Conservation (phyloP, 2,888 invertebrate species). For the Therioaphis trifolii region DNA sequence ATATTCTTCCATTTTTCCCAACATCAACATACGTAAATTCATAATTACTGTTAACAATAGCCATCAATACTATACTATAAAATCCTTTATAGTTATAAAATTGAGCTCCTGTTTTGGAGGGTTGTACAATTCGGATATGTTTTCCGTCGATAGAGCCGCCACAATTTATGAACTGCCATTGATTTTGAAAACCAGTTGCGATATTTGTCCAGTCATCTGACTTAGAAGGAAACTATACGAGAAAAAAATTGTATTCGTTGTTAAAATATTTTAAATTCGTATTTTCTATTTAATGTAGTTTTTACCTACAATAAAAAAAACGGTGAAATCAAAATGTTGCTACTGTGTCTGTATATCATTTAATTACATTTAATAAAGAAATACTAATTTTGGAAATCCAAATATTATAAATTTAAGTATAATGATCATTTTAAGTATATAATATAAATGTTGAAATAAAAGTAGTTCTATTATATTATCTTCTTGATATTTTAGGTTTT, state of each 20-base stretch:
- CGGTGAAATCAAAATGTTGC: too few relatives aligned
- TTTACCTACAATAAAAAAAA: too few relatives aligned
- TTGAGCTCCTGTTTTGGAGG: constrained; percentile 63
- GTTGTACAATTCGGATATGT: constrained; percentile 63
- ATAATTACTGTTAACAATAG: constrained; percentile 62
- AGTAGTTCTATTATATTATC: too few relatives aligned
- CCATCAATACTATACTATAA: constrained; percentile 65
- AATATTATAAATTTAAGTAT: too few relatives aligned
- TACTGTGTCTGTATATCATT: too few relatives aligned
- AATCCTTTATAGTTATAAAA: constrained; percentile 65
- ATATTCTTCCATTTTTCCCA: constrained; percentile 62
- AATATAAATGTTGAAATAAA: too few relatives aligned
- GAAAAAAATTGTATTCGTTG: not conserved
- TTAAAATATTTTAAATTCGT: too few relatives aligned
- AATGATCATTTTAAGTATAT: too few relatives aligned
- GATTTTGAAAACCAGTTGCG: constrained; percentile 56
- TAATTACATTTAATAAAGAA: too few relatives aligned
- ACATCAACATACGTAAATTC: constrained; percentile 62
- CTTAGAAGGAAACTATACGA: not conserved
- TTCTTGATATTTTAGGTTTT: too few relatives aligned
- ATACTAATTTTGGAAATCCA: too few relatives aligned
- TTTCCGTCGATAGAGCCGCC: constrained; percentile 62
- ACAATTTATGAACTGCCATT: constrained; percentile 65
- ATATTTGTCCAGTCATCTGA: constrained; percentile 62
- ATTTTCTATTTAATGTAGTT: too few relatives aligned